phyloP scores from a whole-genome alignment of 2,888 invertebrate genomes.

The Trissolcus brochymenae region DNA sequence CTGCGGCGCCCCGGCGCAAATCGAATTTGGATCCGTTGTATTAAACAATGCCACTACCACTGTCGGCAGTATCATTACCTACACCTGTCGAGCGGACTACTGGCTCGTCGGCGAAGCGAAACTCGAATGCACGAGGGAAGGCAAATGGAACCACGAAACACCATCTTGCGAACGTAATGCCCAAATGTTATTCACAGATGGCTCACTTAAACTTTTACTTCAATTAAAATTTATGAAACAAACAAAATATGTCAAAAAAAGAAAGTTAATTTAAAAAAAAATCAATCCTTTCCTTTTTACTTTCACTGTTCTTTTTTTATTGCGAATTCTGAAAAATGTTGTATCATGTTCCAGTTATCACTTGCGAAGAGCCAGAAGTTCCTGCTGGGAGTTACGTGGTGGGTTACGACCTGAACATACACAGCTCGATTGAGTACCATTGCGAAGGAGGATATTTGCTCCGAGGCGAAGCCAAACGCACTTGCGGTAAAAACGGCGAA shows the following conservation, averaged over 20 bases:
- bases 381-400: slow-evolving; percentile 91
- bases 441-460: slow-evolving; percentile 91
- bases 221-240: no score
- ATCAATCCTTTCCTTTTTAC: slow-evolving; percentile 11
- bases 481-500: slow-evolving; percentile 86
- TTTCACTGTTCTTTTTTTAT: no score
- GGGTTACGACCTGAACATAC: slow-evolving; percentile 92
- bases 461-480: slow-evolving; percentile 83
- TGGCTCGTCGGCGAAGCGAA: slow-evolving; percentile 85
- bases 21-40: slow-evolving; percentile 85
- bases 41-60: slow-evolving; percentile 89
- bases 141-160: slow-evolving; percentile 90
- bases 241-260: not conserved
- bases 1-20: slow-evolving; percentile 88
- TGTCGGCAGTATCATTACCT: slow-evolving; percentile 86
- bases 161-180: slow-evolving; percentile 89
- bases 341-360: slow-evolving; percentile 81
- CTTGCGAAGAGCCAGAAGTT: slow-evolving; percentile 91
- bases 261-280: no score
- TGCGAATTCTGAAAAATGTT: not conserved
- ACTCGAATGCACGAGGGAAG: slow-evolving; percentile 87
- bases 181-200: slow-evolving; percentile 48
- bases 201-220: no score
- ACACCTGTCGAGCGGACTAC: slow-evolving; percentile 88
- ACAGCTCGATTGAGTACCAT: slow-evolving; percentile 90